These are phyloP conservation scores for Meda fulgida DNA, from an alignment of 2,797 vertebrate species.

Conservation along the genomic window DNA sequence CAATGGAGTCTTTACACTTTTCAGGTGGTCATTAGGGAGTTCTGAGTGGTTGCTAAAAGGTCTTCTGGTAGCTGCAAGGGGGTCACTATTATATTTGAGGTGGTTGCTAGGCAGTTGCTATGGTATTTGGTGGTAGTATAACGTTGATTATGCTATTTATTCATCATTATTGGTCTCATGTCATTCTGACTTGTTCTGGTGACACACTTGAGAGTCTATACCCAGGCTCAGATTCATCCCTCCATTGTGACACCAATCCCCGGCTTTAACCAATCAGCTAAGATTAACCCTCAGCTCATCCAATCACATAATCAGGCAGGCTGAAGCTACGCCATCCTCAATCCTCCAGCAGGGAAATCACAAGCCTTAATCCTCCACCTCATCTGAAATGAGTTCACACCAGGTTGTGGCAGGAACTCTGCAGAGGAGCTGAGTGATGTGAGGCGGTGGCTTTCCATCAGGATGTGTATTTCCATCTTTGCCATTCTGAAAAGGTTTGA, in stretches of 20 bases:
- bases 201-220: slow-evolving; percentile 37
- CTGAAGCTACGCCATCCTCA: slow-evolving; percentile 56
- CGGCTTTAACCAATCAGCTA: slow-evolving; percentile 44
- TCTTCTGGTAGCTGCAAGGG: no score
- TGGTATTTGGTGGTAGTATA: not conserved
- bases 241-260: slow-evolving; percentile 43
- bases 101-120: not conserved
- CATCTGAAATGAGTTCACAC: slow-evolving; percentile 72
- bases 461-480: slow-evolving; percentile 40
- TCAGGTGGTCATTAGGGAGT: not conserved
- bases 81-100: no score
- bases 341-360: slow-evolving; percentile 71
- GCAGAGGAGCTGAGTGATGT: slow-evolving; percentile 29
- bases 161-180: slow-evolving; percentile 30
- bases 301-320: slow-evolving; percentile 66
- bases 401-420: slow-evolving; percentile 61
- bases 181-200: slow-evolving; percentile 16
- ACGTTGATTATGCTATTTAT: slow-evolving; percentile 22
- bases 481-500: slow-evolving; percentile 34
- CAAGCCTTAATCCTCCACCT: slow-evolving; percentile 69
- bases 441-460: slow-evolving; percentile 22
- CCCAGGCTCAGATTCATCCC: slow-evolving; percentile 17
- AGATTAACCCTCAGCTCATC: slow-evolving; percentile 47
- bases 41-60: no score
- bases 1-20: not conserved